Evolutionary conservation across 64 coral and sea anemone species (phyloP).

Genomic region (Porites lutea): DNA sequence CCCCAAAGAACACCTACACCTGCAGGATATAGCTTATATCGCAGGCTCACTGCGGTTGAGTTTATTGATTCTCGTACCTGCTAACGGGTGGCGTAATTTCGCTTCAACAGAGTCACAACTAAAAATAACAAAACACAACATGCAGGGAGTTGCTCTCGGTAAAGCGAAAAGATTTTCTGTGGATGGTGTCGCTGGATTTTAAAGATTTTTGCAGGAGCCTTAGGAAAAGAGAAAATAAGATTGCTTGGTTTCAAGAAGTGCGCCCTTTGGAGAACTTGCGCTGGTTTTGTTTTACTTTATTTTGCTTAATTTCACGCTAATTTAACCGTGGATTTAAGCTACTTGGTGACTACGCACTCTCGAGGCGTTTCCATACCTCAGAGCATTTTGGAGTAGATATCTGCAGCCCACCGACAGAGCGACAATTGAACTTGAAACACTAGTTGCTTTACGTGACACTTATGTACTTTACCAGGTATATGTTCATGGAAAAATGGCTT

Average conservation of each 20-base stretch:
- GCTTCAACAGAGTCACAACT: constrained; percentile 34
- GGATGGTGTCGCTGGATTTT: background rate
- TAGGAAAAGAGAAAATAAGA: background rate
- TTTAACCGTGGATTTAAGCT: background rate
- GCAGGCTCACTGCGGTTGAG: background rate
- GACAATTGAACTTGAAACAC: background rate
- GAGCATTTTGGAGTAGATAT: background rate
- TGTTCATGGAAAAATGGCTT: background rate
- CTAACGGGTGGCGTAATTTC: constrained; percentile 52
- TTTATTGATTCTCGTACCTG: constrained; percentile 19
- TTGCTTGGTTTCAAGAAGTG: background rate
- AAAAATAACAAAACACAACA: constrained; percentile 50
- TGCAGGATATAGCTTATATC: background rate
- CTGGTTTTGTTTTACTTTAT: background rate
- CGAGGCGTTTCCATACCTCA: constrained; percentile 29
- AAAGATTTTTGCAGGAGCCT: background rate
- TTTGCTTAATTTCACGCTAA: background rate
- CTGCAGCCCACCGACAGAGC: background rate
- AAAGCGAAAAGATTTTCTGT: background rate
- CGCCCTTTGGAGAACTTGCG: background rate
- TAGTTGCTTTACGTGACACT: background rate
- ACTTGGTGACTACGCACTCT: constrained; percentile 5
- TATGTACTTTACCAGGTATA: no score
- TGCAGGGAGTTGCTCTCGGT: constrained; percentile 12
- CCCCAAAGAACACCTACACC: no score